These are phyloP conservation scores for Tetraneura akinire DNA, from an alignment of 1,140 invertebrate species.

Conservation along the genomic window DNA sequence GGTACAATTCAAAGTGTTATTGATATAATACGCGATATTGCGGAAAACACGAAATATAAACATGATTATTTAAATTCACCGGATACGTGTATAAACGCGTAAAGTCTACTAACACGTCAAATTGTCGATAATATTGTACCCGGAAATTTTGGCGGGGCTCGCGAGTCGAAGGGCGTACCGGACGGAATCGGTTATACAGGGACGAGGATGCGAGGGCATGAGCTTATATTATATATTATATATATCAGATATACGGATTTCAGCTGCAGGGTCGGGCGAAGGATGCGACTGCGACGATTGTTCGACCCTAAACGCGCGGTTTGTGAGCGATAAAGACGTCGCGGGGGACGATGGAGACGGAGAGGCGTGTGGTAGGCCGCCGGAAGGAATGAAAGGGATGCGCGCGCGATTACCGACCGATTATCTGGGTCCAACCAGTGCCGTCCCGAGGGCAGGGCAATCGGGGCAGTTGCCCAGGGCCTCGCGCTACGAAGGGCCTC, in stretches of 20 bases:
- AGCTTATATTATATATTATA: too few species aligned
- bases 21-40: too few species aligned
- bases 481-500: too few species aligned
- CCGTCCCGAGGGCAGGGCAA: too few species aligned
- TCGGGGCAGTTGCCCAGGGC: too few species aligned
- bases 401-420: slow-evolving; percentile 47
- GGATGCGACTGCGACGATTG: not conserved
- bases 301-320: slow-evolving; percentile 40
- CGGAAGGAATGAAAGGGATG: not conserved
- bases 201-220: not conserved
- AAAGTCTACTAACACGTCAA: not conserved
- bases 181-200: too few species aligned
- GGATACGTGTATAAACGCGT: too few species aligned
- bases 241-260: not conserved
- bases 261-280: not conserved
- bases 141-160: not conserved
- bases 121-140: slow-evolving; percentile 17
- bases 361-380: not conserved
- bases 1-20: too few species aligned
- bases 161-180: not conserved
- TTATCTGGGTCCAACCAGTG: slow-evolving; percentile 49
- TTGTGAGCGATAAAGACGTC: not conserved
- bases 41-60: too few species aligned
- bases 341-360: not conserved
- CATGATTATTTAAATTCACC: too few species aligned